Evolutionary conservation across 23 tunicate genomes (phyloP).

Genomic region (Trididemnum nubilum): DNA sequence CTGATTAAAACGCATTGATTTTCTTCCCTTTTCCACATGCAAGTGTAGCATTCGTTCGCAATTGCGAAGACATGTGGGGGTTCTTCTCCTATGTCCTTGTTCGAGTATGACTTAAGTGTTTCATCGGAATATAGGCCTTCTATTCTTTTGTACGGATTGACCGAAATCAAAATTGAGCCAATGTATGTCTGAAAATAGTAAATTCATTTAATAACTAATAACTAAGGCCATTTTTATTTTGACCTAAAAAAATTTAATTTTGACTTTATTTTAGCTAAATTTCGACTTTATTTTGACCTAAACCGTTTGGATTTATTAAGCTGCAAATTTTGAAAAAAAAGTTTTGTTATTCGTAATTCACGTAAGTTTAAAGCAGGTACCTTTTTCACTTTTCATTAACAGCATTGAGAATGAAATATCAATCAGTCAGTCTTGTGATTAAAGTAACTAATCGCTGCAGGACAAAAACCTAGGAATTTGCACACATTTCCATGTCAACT

Average conservation of each 20-base stretch:
- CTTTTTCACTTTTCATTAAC: neutral
- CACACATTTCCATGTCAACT: too few relatives aligned
- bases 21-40: conserved; percentile 97
- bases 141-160: conserved; percentile 90
- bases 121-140: conserved; percentile 63
- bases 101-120: conserved; percentile 37
- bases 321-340: neutral
- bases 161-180: conserved; percentile 91
- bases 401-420: too few relatives aligned
- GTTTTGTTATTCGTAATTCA: too few relatives aligned
- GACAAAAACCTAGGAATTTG: too few relatives aligned
- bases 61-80: conserved; percentile 95
- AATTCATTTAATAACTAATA: neutral
- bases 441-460: too few relatives aligned
- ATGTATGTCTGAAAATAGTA: conserved; percentile 79
- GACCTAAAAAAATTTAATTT: too few relatives aligned
- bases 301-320: too few relatives aligned
- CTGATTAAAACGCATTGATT: conserved; percentile 92
- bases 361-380: too few relatives aligned
- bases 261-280: too few relatives aligned
- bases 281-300: too few relatives aligned
- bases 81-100: conserved; percentile 81
- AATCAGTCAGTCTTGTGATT: too few relatives aligned
- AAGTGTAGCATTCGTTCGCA: conserved; percentile 86
- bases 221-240: too few relatives aligned